A percentile compares a stretch with the other conserved stretches of the same genome.
phyloP scores from a whole-genome alignment of 2,797 vertebrate species.

The Perdix hodgsoniae region DNA sequence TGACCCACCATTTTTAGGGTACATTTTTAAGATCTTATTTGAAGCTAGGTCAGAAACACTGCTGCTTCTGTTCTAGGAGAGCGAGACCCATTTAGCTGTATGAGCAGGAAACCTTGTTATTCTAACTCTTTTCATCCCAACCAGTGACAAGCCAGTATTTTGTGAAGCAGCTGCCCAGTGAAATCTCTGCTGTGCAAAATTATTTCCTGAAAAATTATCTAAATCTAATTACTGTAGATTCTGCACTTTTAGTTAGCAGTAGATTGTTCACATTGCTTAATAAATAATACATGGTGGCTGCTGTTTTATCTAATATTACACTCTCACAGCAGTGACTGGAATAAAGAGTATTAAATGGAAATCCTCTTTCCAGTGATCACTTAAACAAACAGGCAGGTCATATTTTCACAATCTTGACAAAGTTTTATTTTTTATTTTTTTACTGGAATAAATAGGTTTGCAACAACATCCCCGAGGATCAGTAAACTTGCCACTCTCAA shows the following conservation, averaged over 20 bases:
- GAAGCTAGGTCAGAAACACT: neutral
- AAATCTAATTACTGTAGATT: neutral
- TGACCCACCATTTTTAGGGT: neutral
- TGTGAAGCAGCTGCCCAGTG: neutral
- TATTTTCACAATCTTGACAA: neutral
- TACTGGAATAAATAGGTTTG: neutral
- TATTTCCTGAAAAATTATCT: neutral
- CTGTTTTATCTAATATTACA: neutral
- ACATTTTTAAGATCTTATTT: neutral
- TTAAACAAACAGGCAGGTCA: neutral
- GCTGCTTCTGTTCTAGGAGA: neutral
- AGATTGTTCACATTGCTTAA: neutral
- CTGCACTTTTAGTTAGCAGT: neutral
- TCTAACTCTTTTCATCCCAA: neutral
- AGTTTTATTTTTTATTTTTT: neutral
- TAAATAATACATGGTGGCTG: neutral
- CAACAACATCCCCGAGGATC: neutral
- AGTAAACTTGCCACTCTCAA: neutral
- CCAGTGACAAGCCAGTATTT: neutral
- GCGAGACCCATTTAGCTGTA: neutral
- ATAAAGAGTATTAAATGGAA: constrained; percentile 21
- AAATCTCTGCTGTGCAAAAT: neutral
- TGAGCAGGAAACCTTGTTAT: neutral
- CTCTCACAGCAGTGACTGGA: neutral
- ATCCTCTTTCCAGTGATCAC: neutral